These are phyloP conservation scores for Petroica traversi DNA, from an alignment of 2,113 vertebrate genomes.

Conservation along the genomic window DNA sequence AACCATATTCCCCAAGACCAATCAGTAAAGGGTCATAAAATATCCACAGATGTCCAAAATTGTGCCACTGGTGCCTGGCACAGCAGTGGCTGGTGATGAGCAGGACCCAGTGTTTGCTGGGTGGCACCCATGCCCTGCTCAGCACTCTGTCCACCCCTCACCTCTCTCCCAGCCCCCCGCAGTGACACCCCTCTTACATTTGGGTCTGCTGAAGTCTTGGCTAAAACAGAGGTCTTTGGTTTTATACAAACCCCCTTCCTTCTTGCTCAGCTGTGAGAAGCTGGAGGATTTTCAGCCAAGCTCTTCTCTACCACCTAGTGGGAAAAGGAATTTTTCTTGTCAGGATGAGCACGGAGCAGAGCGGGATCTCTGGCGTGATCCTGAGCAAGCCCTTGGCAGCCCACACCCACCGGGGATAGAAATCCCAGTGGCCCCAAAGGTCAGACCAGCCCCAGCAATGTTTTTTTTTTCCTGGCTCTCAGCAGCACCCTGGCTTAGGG, in stretches of 20 bases:
- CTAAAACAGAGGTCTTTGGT: not conserved
- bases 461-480: not conserved
- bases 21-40: not conserved
- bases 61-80: not conserved
- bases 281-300: not conserved
- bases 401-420: fast-evolving
- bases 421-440: not conserved
- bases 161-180: not conserved
- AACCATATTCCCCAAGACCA: not conserved
- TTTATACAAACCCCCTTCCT: not conserved
- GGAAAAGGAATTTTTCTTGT: not conserved
- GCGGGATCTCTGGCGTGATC: fast-evolving
- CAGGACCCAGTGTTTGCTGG: not conserved
- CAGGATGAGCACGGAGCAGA: fast-evolving
- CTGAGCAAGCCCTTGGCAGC: not conserved
- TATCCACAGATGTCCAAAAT: not conserved
- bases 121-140: fast-evolving
- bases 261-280: not conserved
- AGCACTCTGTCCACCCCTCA: not conserved
- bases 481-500: not conserved
- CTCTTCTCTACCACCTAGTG: constrained; percentile 64
- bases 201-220: not conserved
- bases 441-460: not conserved
- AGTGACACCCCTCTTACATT: not conserved
- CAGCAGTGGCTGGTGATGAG: not conserved